Evolutionary conservation across 2,888 invertebrate species (phyloP), one percentile per base, ranked within the genome.

Genomic region (Cataglyphis albicans): DNA sequence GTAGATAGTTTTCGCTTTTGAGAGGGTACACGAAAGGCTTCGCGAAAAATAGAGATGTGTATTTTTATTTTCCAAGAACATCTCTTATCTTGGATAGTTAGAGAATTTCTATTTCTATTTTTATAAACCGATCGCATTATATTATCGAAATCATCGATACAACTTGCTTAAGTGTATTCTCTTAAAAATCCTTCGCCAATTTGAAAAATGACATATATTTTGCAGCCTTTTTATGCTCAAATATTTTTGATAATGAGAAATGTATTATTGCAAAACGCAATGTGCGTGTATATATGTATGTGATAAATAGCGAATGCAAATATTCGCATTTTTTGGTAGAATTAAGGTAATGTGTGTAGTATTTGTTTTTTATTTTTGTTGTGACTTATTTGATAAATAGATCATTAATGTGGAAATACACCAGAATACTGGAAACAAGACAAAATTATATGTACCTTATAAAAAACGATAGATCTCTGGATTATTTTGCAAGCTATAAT

Each of bases 91-190:
- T 7, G n/a, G 12, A 55, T 67, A 18, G 2, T 41, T n/a, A 55
- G 9, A 75, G 2, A n/a, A n/a, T 48, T 64, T 64, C 2, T 25
- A n/a, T n/a, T 68, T 9, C 1, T 1, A 4, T 75, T 48, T 41
- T 38, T 15, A 25, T 65, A 32, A 6, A 32, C 4, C 6, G 5
- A 32, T 32, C 6, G 32, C 32, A 57, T 38, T 15, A 35, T 65
- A 10, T 10, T 32, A 41, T 74, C 0, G 2, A 25, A 15, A 64
- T 7, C 29, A 29, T 70, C 12, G 32, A 57, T 18, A 41, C 1
- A 15, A 21, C 10, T 32, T 48, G 57, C 1, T 21, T 64, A 75
- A 64, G 55, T 35, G 81, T 87, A 80, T 84, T 65, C 84, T 88
- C 78, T 68, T 48, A 57, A 72, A n/a, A 52, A 4, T 32, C 15